Conservation (phyloP, 2,797 vertebrate genomes). For the Centropyge bicolor region DNA sequence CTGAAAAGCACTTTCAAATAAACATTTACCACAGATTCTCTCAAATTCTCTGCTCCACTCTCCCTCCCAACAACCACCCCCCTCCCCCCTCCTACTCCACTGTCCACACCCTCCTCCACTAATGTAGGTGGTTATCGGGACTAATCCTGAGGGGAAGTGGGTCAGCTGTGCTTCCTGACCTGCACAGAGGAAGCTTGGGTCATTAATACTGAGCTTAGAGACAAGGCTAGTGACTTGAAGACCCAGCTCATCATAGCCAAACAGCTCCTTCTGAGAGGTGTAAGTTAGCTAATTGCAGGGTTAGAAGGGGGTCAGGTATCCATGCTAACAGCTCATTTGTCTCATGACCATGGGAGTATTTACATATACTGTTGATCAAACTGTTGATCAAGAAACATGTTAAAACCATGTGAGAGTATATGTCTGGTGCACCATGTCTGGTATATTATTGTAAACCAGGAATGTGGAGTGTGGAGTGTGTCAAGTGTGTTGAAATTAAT, state of each 20-base stretch:
- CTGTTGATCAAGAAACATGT: background rate
- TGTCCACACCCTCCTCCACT: constrained; percentile 7
- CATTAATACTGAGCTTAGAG: constrained; percentile 47
- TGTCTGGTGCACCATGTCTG: background rate
- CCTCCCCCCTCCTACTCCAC: background rate
- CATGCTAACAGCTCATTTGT: constrained; percentile 29
- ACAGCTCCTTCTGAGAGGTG: constrained; percentile 24
- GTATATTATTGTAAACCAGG: background rate
- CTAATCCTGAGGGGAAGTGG: constrained; percentile 64
- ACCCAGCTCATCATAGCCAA: constrained; percentile 12
- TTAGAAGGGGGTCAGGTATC: constrained; percentile 38
- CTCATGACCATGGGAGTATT: constrained; percentile 13
- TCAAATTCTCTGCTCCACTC: constrained; percentile 5
- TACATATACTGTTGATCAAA: background rate
- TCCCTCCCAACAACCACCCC: background rate
- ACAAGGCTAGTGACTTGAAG: constrained; percentile 21
- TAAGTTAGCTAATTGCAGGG: constrained; percentile 37
- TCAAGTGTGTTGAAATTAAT: constrained; percentile 10
- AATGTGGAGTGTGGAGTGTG: no score
- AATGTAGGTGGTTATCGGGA: constrained; percentile 43
- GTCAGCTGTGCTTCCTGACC: constrained; percentile 60
- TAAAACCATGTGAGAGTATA: background rate
- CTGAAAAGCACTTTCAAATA: background rate
- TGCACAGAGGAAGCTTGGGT: constrained; percentile 29
- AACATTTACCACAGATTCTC: background rate